Evolutionary conservation across 2,888 invertebrate species (phyloP).

Genomic region (Dusona sp.): DNA sequence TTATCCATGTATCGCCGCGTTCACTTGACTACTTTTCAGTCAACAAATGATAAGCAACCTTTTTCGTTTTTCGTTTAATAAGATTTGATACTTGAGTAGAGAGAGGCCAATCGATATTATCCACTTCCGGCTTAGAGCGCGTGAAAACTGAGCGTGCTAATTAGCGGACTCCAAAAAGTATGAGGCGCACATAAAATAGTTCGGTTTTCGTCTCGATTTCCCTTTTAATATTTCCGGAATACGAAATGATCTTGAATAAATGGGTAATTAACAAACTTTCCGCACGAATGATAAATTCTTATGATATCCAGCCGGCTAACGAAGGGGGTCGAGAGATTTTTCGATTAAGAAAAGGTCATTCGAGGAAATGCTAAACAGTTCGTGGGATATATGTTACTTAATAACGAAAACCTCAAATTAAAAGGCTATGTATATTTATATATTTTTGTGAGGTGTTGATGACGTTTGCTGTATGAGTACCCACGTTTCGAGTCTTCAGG

Average conservation of each 20-base stretch:
- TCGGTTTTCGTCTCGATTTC: background rate
- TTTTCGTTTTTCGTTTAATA: background rate
- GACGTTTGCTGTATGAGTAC: slow-evolving; percentile 39
- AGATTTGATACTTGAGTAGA: background rate
- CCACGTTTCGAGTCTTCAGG: slow-evolving; percentile 28
- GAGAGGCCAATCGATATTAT: background rate
- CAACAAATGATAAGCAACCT: background rate
- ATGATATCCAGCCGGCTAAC: slow-evolving; percentile 33
- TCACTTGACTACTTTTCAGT: background rate
- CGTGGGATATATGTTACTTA: background rate
- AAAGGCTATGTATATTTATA: background rate
- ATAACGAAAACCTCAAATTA: slow-evolving; percentile 7
- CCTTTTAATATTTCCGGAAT: background rate
- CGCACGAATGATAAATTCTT: slow-evolving; percentile 4
- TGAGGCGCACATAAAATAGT: background rate
- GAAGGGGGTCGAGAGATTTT: slow-evolving; percentile 11
- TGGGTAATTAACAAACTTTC: slow-evolving; percentile 6
- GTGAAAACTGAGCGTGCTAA: background rate
- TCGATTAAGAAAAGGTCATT: slow-evolving; percentile 32
- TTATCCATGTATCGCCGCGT: background rate
- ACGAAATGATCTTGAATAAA: background rate
- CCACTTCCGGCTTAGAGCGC: background rate
- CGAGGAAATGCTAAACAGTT: background rate
- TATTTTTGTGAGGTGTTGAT: slow-evolving; percentile 4
- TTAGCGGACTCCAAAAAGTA: background rate